These are phyloP conservation scores for Luperina testacea DNA, from an alignment of 2,888 invertebrate species.

Conservation along the genomic window DNA sequence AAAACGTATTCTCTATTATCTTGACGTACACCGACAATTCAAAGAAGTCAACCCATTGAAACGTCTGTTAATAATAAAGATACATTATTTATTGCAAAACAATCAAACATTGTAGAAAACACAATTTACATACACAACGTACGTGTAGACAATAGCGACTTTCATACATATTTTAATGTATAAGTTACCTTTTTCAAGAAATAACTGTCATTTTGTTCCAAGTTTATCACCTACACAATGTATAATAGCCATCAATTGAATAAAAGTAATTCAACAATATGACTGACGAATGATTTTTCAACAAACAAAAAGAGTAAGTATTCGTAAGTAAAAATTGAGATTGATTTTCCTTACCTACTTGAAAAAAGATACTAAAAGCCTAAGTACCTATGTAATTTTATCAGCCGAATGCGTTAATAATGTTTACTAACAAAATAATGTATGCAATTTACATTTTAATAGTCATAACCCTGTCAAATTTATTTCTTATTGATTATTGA, in stretches of 20 bases:
- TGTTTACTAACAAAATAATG: background rate
- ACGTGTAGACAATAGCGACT: background rate
- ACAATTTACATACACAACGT: background rate
- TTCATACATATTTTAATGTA: background rate
- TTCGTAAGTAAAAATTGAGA: background rate
- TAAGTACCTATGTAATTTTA: background rate
- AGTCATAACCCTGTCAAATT: background rate
- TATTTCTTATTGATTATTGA: background rate
- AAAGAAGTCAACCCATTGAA: background rate
- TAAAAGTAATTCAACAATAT: background rate
- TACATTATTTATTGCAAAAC: background rate
- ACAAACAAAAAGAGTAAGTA: background rate
- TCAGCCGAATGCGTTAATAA: too few species aligned
- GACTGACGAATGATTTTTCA: too few species aligned
- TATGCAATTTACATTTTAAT: background rate
- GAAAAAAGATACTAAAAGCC: background rate
- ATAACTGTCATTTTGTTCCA: background rate
- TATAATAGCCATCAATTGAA: background rate
- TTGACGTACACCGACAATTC: background rate
- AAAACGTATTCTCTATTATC: background rate
- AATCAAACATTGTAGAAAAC: background rate
- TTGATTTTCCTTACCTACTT: background rate
- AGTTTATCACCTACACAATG: background rate
- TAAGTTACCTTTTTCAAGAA: background rate
- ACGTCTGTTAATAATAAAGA: too few species aligned